These are phyloP conservation scores for Anhinga anhinga DNA, from an alignment of 2,113 vertebrate genomes.

Conservation along the genomic window DNA sequence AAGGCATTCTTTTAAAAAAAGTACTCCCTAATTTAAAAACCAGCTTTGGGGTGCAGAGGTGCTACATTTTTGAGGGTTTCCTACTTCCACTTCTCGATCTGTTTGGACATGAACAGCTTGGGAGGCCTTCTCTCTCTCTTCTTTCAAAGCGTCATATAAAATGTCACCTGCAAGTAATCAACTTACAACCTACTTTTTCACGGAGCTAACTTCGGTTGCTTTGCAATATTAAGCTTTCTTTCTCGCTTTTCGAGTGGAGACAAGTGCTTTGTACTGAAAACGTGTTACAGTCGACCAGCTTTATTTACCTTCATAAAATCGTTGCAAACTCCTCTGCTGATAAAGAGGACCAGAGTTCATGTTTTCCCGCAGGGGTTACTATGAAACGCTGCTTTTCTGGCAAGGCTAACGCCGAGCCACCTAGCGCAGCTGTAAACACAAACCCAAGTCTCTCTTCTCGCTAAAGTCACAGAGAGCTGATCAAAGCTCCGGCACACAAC, in stretches of 20 bases:
- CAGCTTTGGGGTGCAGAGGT: not conserved
- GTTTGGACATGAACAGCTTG: not conserved
- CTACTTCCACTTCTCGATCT: not conserved
- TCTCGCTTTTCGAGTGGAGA: not conserved
- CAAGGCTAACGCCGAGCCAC: not conserved
- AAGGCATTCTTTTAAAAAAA: not conserved
- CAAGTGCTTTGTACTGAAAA: not conserved
- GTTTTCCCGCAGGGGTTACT: not conserved
- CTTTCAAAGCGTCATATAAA: not conserved
- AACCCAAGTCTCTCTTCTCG: not conserved
- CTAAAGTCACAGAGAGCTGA: not conserved
- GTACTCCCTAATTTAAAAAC: not conserved
- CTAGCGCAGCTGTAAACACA: constrained; percentile 5
- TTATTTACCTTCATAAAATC: not conserved
- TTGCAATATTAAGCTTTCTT: not conserved
- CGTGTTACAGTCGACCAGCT: not conserved
- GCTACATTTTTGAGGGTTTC: not conserved
- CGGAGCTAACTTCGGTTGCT: not conserved
- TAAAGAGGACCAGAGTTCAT: not conserved
- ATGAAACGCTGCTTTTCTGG: not conserved
- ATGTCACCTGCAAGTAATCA: not conserved
- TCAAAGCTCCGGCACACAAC: constrained; percentile 15
- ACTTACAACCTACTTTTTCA: not conserved
- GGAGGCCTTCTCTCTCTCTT: not conserved
- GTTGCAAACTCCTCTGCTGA: not conserved